Evolutionary conservation across 1,140 invertebrate species (phyloP), one percentile per base, ranked within the genome.

Genomic region (Aporrectodea caliginosa): DNA sequence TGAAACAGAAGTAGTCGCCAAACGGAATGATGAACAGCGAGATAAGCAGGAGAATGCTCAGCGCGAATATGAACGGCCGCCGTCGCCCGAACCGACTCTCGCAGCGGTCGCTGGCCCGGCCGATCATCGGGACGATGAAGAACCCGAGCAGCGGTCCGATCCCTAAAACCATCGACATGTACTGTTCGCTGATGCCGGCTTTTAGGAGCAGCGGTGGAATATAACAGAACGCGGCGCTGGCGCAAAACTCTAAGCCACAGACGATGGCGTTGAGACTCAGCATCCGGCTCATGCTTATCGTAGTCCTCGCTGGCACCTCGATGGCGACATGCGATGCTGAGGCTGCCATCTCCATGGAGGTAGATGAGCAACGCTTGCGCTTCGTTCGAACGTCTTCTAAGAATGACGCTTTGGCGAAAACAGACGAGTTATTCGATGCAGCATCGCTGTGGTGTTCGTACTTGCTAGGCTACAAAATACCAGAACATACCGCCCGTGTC

Each of bases 151-250:
- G 83, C 16, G 89, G 87, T 29, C 89, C 89, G 33, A 89, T 80
- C 12, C 89, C 88, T 0, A 89, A 81, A 22, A 90, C 84, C 68
- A 88, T 84, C 72, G 86, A 88, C 86, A 90, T 90, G 69, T 87
- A 82, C 78, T 87, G 84, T 78, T 90, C 89, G 16, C 84, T 83
- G 81, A 89, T 89, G 2, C 90, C 90, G 33, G 86, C 84, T 81
- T 90, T 90, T 6, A 90, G 84, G 33, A 90, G 80, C 83, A 90
- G 85, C 30, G 90, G 90, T 27, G 90, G 89, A 77, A 90, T 88
- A 83, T 89, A 90, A 1, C 87, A 88, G 83, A 90, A 90, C 27
- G 89, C 90, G 68, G 89, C 88, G 81, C 87, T 89, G 31, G 87
- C 87, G 80, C 87, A 87, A 35, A 90, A 85, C 84, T 90, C 90